Evolutionary conservation across 1,140 invertebrate species (phyloP), one percentile per base, ranked within the genome.

Genomic region (Pissodes strobi): DNA sequence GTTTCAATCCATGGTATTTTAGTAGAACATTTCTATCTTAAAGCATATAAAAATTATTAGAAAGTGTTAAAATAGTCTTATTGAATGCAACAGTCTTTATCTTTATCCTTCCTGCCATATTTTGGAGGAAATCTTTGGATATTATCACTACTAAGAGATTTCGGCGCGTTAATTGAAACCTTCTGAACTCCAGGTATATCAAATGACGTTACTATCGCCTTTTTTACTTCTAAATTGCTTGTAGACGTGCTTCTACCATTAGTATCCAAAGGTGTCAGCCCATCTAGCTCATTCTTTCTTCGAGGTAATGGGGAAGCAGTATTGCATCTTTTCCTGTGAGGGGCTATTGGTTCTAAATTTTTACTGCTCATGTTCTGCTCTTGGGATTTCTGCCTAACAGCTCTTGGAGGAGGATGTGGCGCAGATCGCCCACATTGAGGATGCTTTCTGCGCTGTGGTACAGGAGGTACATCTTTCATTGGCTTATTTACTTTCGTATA

Each of bases 81-180:
- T 63, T 74, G 72, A 37, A 74, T 67, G 37, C 62, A 66, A 52
- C 72, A 74, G 65, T 74, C 70, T 67, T 72, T 72, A 45, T 74
- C 72, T 48, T 67, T 66, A 23, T 66, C 60, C 56, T 72, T 71
- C 9, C 37, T 48, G 34, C 60, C 13, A 39, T 59, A 63, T 46
- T 62, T 65, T 5, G 63, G 30, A 12, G 63, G 63, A 23, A 65
- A 65, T 53, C 59, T 65, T 4, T 43, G 13, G 12, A 49, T 5
- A 34, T 64, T 57, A 12, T 56, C 60, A 21, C 30, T 61, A 27
- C 58, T 61, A 13, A 34, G 45, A 0, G 60, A 56, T 22, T 23
- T 63, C 3, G 25, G 8, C 8, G 13, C 25, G 2, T 23, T 25
- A 17, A 63, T 56, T 9, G 23, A 30, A 10, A 69, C 57, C 27